A percentile compares a stretch with the other conserved stretches of the same genome.
These are phyloP conservation scores for Hyphantria cunea DNA, from an alignment of 1,140 invertebrate genomes.

Conservation along the genomic window DNA sequence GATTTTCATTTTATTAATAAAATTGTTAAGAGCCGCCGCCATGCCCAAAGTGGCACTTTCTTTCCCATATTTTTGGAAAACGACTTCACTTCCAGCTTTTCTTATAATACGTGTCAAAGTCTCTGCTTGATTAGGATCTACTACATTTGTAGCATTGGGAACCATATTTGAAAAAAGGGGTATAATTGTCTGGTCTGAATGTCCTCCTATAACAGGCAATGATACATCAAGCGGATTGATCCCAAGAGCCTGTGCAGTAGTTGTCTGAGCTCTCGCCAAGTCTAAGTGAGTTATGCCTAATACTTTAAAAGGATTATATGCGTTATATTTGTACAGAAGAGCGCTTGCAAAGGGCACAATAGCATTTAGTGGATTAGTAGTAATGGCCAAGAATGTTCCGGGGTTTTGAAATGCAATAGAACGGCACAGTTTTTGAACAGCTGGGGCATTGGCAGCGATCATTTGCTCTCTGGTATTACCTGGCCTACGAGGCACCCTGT, in stretches of 20 bases:
- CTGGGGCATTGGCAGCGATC: slow-evolving; percentile 47
- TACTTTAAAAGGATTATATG: slow-evolving; percentile 53
- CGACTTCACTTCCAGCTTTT: slow-evolving; percentile 51
- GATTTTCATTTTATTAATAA: slow-evolving; percentile 44
- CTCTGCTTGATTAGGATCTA: slow-evolving; percentile 46
- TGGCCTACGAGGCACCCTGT: slow-evolving; percentile 39
- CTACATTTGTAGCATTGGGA: slow-evolving; percentile 33
- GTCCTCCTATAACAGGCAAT: slow-evolving; percentile 55
- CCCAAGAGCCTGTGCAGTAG: slow-evolving; percentile 41
- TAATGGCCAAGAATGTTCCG: slow-evolving; percentile 51
- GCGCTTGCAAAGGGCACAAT: slow-evolving; percentile 58
- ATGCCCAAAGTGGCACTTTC: slow-evolving; percentile 47
- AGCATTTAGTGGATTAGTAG: slow-evolving; percentile 59
- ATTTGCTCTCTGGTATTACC: slow-evolving; percentile 47
- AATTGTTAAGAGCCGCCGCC: slow-evolving; percentile 56
- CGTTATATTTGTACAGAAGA: slow-evolving; percentile 46
- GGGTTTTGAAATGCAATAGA: slow-evolving; percentile 45
- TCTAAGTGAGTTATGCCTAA: slow-evolving; percentile 61
- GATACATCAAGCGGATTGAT: slow-evolving; percentile 40
- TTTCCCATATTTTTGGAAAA: slow-evolving; percentile 45
- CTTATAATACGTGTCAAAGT: slow-evolving; percentile 50
- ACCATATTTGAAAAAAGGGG: slow-evolving; percentile 58
- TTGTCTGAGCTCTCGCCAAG: slow-evolving; percentile 41
- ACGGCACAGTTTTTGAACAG: slow-evolving; percentile 46
- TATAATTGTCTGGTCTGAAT: slow-evolving; percentile 56